A percentile compares a stretch with the other conserved stretches of the same genome.
Evolutionary conservation across 2,113 vertebrate genomes (phyloP).

Genomic region (Ctenomys sociabilis): DNA sequence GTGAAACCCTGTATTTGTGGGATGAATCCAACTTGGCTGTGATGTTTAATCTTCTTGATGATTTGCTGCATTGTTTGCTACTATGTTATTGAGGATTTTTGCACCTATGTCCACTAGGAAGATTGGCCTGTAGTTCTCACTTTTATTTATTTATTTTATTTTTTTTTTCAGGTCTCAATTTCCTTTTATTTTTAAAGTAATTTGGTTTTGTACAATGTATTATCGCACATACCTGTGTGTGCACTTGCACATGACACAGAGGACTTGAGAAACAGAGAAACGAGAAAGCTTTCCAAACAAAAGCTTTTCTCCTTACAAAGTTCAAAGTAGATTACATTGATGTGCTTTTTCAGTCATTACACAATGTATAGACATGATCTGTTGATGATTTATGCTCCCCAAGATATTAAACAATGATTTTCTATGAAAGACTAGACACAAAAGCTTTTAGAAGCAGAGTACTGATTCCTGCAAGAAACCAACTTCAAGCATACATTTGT

Average conservation of each 20-base stretch:
- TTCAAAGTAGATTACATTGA: conserved; percentile 76
- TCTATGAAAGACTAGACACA: no score
- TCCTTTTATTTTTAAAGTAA: conserved; percentile 72
- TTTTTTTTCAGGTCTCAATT: conserved; percentile 33
- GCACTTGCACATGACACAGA: not conserved
- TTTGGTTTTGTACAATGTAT: conserved; percentile 66
- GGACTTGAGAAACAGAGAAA: conserved; percentile 64
- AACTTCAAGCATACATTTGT: conserved; percentile 60
- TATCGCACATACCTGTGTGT: not conserved
- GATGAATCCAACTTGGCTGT: no score
- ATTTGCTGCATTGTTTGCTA: no score
- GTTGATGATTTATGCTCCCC: conserved; percentile 66
- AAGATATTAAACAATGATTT: conserved; percentile 66
- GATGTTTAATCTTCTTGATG: no score
- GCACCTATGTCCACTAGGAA: no score
- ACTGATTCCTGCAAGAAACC: conserved; percentile 65
- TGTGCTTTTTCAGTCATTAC: conserved; percentile 74
- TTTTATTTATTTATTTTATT: no score
- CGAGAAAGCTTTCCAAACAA: conserved; percentile 4
- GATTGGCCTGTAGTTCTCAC: no score
- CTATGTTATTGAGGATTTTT: no score
- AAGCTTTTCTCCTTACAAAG: conserved; percentile 62
- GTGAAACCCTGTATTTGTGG: no score
- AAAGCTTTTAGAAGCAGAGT: conserved; percentile 74
- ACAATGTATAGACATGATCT: conserved; percentile 67